A percentile compares a stretch with the other conserved stretches of the same genome.
phyloP scores from a whole-genome alignment of 2,797 vertebrate genomes.

The Gephyroberyx darwinii region DNA sequence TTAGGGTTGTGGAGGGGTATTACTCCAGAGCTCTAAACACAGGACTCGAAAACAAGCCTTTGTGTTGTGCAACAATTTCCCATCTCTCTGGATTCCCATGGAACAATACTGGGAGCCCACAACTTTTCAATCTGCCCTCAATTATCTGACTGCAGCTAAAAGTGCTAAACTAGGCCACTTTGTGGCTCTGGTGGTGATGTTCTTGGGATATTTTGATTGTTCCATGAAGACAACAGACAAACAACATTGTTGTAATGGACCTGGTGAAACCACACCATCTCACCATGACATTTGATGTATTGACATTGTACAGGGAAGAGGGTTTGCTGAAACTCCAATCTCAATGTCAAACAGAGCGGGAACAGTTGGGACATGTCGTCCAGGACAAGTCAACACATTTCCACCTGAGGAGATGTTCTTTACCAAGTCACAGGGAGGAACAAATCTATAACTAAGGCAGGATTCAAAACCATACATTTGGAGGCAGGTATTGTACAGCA shows the following conservation, averaged over 20 bases:
- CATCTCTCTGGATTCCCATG: constrained; percentile 42
- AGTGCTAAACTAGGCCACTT: constrained; percentile 20
- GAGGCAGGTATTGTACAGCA: neutral
- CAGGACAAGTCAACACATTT: neutral
- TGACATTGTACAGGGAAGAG: constrained; percentile 41
- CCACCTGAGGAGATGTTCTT: neutral
- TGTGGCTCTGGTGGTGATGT: constrained; percentile 38
- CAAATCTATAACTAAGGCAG: neutral
- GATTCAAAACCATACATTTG: neutral
- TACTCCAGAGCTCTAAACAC: constrained; percentile 27
- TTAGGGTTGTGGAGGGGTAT: constrained; percentile 1
- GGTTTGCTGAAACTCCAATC: constrained; percentile 22
- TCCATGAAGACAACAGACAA: constrained; percentile 50
- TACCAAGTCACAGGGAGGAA: neutral
- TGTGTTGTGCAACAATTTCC: constrained; percentile 41
- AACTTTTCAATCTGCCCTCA: constrained; percentile 50
- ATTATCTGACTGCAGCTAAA: constrained; percentile 35
- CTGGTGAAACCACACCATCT: constrained; percentile 20
- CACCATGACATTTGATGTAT: constrained; percentile 17
- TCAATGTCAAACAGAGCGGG: constrained; percentile 6
- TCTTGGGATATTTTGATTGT: constrained; percentile 56
- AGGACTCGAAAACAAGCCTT: constrained; percentile 15
- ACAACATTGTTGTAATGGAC: constrained; percentile 29
- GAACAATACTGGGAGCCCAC: constrained; percentile 53
- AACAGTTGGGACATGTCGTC: neutral